Base-by-base conservation (phyloP, 2,797 vertebrate species). In the Chanos chanos region DNA sequence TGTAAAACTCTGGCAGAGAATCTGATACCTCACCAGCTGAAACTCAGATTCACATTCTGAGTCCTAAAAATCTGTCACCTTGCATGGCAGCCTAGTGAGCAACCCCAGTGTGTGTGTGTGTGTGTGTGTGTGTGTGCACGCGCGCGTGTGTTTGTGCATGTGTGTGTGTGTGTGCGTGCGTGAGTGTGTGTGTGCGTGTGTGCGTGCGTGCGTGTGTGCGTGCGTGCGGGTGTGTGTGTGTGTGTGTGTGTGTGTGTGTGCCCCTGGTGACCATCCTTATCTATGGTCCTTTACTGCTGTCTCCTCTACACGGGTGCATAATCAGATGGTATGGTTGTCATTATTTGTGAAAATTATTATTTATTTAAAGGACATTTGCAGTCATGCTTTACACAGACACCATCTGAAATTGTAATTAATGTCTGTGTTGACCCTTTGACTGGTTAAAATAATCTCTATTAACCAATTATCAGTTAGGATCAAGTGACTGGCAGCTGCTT, bases 11-110 rank as follows among this genome's bases (percentile, higher is more conserved):
- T 49, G 66, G 31, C 66, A 57, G 68, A 66, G 58, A 80, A 78
- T 71, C 44, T 67, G 77, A 82, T 81, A 75, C 70, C 6, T 0
- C 49, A 61, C 68, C 33, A 31, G 39, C 61, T 73, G 55, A 75
- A 73, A 66, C 75, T 69, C 69, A 37, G 64, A n/a, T 71, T 68
- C 71, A 79, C 78, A 74, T 74, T 68, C 71, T 49, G 44, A 74
- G 71, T 75, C 63, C 24, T 52, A 72, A 71, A 80, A 78, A 80
- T 80, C 67, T 82, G 68, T 66, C 75, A 8, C 70, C 65, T 64
- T 79, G 76, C 62, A 55, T 33, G 44, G 66, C 78, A 77, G 72
- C 63, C 57, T 34, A 48, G 57, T 16, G 28, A 28, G 51, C 43
- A 36, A 40, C 54, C 18, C 10, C 3, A 22, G 61, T 3, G 3